Evolutionary conservation across 2,797 vertebrate species (phyloP).

Genomic region (Sebastes iracundus): DNA sequence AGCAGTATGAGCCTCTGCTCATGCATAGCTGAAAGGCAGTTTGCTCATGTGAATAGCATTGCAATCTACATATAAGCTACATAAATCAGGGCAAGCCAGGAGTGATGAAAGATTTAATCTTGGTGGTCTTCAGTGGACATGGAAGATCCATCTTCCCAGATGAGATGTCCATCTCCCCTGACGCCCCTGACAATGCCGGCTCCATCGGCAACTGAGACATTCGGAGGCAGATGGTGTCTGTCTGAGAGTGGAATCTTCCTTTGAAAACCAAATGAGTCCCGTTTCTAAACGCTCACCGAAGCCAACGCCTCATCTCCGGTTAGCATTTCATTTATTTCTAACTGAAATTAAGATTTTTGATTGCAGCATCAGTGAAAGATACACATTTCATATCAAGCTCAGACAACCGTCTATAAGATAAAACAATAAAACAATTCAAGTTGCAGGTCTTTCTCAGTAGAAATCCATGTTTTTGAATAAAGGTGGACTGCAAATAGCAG

Average conservation of each 20-base stretch:
- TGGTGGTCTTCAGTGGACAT: conserved; percentile 44
- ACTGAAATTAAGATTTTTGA: background rate
- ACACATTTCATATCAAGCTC: background rate
- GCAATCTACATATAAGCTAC: conserved; percentile 49
- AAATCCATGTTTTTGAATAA: conserved; percentile 5
- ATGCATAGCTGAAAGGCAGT: conserved; percentile 31
- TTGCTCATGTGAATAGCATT: conserved; percentile 17
- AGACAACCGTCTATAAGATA: too few relatives aligned
- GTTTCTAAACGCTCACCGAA: conserved; percentile 10
- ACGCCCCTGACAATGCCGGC: conserved; percentile 38
- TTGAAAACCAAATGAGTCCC: conserved; percentile 21
- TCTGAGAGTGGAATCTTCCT: conserved; percentile 15
- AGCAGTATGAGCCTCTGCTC: conserved; percentile 11
- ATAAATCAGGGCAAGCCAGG: conserved; percentile 63
- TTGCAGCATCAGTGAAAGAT: background rate
- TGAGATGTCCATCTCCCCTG: conserved; percentile 37
- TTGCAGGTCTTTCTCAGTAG: background rate
- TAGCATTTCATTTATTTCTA: background rate
- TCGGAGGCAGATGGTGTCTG: conserved; percentile 30
- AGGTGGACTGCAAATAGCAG: conserved; percentile 5
- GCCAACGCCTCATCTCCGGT: background rate
- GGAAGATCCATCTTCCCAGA: conserved; percentile 61
- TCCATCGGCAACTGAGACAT: background rate
- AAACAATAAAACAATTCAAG: background rate
- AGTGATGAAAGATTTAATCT: conserved; percentile 68